Evolutionary conservation across 2,113 vertebrate species (phyloP), one percentile per base, ranked within the genome.

Genomic region (Trichechus manatus): DNA sequence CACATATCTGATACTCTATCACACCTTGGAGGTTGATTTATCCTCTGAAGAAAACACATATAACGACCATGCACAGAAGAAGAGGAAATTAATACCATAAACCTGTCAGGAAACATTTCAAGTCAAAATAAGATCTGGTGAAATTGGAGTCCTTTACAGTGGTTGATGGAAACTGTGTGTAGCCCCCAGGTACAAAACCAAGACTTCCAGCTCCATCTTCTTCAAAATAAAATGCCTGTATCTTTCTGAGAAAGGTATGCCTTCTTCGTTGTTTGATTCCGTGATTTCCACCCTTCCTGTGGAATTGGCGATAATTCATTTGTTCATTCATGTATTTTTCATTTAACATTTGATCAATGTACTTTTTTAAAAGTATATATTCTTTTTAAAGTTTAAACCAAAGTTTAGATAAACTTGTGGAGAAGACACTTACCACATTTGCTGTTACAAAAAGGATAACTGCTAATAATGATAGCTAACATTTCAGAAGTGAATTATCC

Each of bases 21-120:
- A 91, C 78, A 93, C 85, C 91, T 90, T 44, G 90, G 33, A 86
- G 91, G 86, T 87, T 98, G 98, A 99, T 99, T 98, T 98, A 98
- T 98, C 97, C 81, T 97, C 70, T 14, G 96, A 97, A 98, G 97
- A 98, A 98, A 98, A 97, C 97, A 97, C 97, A 98, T 95, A 97
- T 95, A 98, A 98, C 86, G 90, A 70, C 89, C 50, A 53, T 95
- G 94, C 59, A 92, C 93, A 97, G 97, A 95, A 94, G 95, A 95
- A 97, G 93, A 98, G 96, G 95, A 98, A 98, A 98, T 98, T 97
- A 99, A 98, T 98, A 95, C 97, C 95, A 97, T 98, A 98, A 98
- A 99, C 97, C 97, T 98, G 98, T 98, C 98, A 98, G 82, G 94
- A 98, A 97, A 93, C 94, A 92, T 98, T 98, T 98, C 95, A 42